Conservation (phyloP, 1,140 invertebrate genomes). For the Lepidostoma basale region DNA sequence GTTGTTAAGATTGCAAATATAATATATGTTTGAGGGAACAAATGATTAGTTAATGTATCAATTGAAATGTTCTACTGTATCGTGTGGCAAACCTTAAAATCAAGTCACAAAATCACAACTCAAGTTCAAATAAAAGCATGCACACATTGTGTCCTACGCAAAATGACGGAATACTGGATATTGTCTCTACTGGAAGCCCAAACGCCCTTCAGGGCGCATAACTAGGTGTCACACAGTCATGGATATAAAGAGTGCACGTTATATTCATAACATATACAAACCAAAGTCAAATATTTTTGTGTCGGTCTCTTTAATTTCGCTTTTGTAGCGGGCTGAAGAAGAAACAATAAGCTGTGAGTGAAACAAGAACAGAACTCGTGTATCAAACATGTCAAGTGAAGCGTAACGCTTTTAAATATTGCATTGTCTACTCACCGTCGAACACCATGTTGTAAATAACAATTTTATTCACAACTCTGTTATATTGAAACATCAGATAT, state of each 20-base stretch:
- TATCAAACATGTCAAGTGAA: too few species aligned
- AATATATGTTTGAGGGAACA: too few species aligned
- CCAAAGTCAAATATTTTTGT: constrained; percentile 40
- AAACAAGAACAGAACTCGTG: constrained; percentile 8
- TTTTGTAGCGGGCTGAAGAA: constrained; percentile 39
- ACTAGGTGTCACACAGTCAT: constrained; percentile 37
- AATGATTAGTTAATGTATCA: too few species aligned
- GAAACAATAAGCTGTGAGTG: constrained; percentile 29
- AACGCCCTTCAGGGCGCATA: neutral
- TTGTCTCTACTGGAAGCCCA: constrained; percentile 28
- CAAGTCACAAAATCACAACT: constrained; percentile 7
- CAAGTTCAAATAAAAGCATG: constrained; percentile 12
- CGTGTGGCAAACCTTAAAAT: too few species aligned
- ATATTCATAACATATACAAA: constrained; percentile 37
- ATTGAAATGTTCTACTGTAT: too few species aligned
- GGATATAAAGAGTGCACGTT: constrained; percentile 2
- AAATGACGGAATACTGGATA: constrained; percentile 9
- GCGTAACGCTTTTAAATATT: too few species aligned
- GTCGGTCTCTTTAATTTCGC: constrained; percentile 35
- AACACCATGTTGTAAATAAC: too few species aligned
- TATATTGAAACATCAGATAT: too few species aligned
- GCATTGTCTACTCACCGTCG: constrained; percentile 3
- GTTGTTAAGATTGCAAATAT: too few species aligned
- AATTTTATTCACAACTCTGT: too few species aligned
- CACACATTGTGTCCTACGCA: neutral